A percentile compares a stretch with the other conserved stretches of the same genome.
Evolutionary conservation across 1,140 invertebrate species (phyloP).

Genomic region (Globodera ellingtonae): DNA sequence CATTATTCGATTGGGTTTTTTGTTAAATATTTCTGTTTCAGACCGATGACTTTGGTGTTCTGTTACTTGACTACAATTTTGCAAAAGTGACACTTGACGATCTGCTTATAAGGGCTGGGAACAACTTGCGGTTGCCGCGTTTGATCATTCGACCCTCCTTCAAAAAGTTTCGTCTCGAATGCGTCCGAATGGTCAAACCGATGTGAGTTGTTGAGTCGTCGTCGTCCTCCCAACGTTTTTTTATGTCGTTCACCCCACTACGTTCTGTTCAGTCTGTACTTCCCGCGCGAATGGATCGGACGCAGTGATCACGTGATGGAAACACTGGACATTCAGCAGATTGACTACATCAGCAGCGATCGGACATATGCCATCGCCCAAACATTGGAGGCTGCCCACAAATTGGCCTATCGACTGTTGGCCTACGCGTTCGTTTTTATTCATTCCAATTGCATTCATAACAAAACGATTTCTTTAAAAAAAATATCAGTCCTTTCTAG

Average conservation of each 20-base stretch:
- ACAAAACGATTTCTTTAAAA: neutral
- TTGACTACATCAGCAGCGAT: conserved; percentile 25
- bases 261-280: conserved; percentile 12
- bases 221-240: neutral
- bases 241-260: neutral
- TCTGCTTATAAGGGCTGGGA: conserved; percentile 15
- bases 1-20: neutral
- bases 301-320: conserved; percentile 15
- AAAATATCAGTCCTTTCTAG: neutral
- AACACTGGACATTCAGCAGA: conserved; percentile 1
- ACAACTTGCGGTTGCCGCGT: neutral
- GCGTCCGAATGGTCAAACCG: conserved; percentile 25
- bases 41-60: conserved; percentile 2
- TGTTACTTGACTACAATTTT: conserved; percentile 29
- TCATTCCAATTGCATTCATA: no score
- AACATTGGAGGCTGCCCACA: conserved; percentile 11
- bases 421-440: conserved; percentile 10
- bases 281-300: conserved; percentile 23
- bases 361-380: conserved; percentile 20
- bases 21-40: neutral
- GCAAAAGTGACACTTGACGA: conserved; percentile 14
- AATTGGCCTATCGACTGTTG: conserved; percentile 20
- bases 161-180: conserved; percentile 26
- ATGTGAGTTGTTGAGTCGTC: neutral
- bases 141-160: conserved; percentile 16